phyloP scores from a whole-genome alignment of 2,888 invertebrate species.

The Lepeophtheirus nordmannii region DNA sequence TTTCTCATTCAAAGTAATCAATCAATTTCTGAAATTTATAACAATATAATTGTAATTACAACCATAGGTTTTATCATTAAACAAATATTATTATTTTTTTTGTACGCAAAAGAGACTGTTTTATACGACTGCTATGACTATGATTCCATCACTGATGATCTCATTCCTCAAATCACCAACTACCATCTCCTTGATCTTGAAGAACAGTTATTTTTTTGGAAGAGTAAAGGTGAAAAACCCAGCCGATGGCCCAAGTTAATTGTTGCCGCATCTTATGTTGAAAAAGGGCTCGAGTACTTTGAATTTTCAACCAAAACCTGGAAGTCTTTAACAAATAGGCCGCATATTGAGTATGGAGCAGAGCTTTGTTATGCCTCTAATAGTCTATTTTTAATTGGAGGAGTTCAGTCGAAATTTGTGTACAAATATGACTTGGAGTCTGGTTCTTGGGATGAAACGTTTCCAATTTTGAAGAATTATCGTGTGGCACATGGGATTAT shows the following conservation, averaged over 20 bases:
- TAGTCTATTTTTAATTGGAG: background rate
- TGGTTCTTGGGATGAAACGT: background rate
- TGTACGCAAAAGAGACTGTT: background rate
- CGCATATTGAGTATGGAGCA: constrained; percentile 6
- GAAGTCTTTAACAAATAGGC: constrained; percentile 3
- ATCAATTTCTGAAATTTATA: too few relatives aligned
- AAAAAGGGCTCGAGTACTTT: background rate
- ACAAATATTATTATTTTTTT: background rate
- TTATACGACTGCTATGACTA: background rate
- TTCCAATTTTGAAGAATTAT: background rate
- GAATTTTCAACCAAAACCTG: constrained; percentile 7
- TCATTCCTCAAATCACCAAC: background rate
- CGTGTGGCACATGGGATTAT: constrained; percentile 12
- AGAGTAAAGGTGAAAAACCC: background rate
- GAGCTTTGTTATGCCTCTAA: background rate
- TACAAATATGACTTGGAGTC: constrained; percentile 6
- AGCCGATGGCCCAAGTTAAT: constrained; percentile 7
- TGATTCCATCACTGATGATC: background rate
- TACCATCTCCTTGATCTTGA: background rate
- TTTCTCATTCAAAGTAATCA: too few relatives aligned
- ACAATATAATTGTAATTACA: too few relatives aligned
- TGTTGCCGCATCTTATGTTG: background rate
- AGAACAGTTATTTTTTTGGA: background rate
- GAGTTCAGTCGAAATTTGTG: constrained; percentile 1
- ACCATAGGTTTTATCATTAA: background rate